Evolutionary conservation across 2,888 invertebrate species (phyloP).

Genomic region (Autographa gamma): DNA sequence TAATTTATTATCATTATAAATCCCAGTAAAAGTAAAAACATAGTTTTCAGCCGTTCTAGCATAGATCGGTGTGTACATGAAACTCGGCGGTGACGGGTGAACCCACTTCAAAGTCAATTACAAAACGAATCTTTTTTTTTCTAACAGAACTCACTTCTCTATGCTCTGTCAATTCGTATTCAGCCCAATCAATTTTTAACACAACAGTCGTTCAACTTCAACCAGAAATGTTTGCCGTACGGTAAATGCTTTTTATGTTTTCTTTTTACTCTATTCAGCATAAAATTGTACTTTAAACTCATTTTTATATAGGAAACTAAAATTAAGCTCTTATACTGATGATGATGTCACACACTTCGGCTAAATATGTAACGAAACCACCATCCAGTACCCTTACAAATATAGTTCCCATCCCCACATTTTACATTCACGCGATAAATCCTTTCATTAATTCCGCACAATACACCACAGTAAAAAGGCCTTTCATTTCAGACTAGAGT

Average conservation of each 20-base stretch:
- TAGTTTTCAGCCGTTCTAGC: no score
- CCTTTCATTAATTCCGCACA: slow-evolving; percentile 1
- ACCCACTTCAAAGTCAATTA: not conserved
- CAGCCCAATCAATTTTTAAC: not conserved
- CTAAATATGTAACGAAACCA: slow-evolving; percentile 1
- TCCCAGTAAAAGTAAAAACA: no score
- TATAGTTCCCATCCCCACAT: slow-evolving; percentile 4
- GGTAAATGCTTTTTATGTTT: no score
- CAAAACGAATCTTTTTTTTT: slow-evolving; percentile 1
- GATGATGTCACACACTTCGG: not conserved
- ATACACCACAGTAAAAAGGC: slow-evolving; percentile 19
- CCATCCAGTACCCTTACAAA: not conserved
- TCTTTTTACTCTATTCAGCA: no score
- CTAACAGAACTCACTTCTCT: not conserved
- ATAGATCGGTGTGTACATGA: no score
- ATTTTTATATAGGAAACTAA: no score
- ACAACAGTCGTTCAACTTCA: not conserved
- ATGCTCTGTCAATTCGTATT: not conserved
- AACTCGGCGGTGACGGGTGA: not conserved
- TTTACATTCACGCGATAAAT: slow-evolving; percentile 2
- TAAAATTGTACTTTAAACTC: no score
- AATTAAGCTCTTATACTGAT: no score
- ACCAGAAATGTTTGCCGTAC: no score
- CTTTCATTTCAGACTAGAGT: slow-evolving; percentile 19
- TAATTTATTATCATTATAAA: no score